phyloP scores from a whole-genome alignment of 1,140 invertebrate genomes.

The Zelostemma sp. region DNA sequence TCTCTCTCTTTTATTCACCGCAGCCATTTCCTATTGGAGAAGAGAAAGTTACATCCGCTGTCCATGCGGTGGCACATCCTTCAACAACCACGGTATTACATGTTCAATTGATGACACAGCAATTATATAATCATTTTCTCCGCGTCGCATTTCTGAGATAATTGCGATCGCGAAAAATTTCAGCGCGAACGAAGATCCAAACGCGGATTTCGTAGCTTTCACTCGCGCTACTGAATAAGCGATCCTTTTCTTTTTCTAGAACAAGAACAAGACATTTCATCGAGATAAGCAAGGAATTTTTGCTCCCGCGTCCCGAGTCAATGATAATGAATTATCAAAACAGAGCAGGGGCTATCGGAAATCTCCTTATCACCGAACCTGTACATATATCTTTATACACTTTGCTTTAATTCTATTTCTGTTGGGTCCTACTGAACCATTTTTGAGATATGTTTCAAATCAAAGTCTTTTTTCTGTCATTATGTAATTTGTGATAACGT shows the following conservation, averaged over 20 bases:
- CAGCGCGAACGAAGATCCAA: too few species aligned
- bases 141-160: neutral
- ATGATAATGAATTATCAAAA: slow-evolving; percentile 26
- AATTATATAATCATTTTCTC: slow-evolving; percentile 1
- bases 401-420: neutral
- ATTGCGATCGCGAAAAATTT: slow-evolving; percentile 16
- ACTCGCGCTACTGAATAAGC: neutral
- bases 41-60: slow-evolving; percentile 34
- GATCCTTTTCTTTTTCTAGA: neutral
- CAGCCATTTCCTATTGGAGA: slow-evolving; percentile 28
- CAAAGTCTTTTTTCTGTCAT: neutral
- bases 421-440: neutral
- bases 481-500: neutral
- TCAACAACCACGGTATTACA: neutral
- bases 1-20: neutral
- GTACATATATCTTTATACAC: neutral
- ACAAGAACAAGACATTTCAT: neutral
- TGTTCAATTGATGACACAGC: neutral
- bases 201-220: slow-evolving; percentile 7
- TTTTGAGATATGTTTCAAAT: too few species aligned
- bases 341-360: slow-evolving; percentile 29
- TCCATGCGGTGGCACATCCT: slow-evolving; percentile 6
- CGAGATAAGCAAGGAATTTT: slow-evolving; percentile 1
- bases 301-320: slow-evolving; percentile 3
- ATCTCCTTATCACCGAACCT: slow-evolving; percentile 8